phyloP scores from a whole-genome alignment of 2,113 vertebrate species.

The Stegostoma tigrinum region DNA sequence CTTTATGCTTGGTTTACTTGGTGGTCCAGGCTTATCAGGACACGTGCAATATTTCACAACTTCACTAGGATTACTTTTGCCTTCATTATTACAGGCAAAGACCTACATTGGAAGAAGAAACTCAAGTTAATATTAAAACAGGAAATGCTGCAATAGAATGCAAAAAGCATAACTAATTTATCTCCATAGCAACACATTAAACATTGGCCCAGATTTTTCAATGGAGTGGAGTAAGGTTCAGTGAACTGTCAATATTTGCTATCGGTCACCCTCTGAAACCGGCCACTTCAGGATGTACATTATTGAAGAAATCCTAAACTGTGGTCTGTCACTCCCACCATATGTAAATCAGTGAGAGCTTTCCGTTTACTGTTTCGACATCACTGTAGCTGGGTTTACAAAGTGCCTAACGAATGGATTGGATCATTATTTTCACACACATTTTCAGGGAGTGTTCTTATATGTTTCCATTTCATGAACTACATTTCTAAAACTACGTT shows the following conservation, averaged over 20 bases:
- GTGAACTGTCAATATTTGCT: not conserved
- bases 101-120: slow-evolving; percentile 49
- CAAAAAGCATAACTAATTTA: not conserved
- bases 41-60: slow-evolving; percentile 60
- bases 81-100: slow-evolving; percentile 62
- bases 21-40: slow-evolving; percentile 63
- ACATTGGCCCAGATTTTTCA: not conserved
- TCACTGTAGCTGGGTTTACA: no score
- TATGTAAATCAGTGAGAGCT: not conserved
- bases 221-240: not conserved
- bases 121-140: not conserved
- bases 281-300: not conserved
- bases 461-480: not conserved
- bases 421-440: not conserved
- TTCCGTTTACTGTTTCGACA: not conserved
- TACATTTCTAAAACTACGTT: not conserved
- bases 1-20: slow-evolving; percentile 52
- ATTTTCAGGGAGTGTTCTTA: not conserved
- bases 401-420: no score
- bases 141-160: not conserved
- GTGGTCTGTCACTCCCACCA: not conserved
- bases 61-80: slow-evolving; percentile 60
- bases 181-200: not conserved
- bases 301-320: not conserved
- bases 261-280: not conserved